Conservation (phyloP, 1,140 invertebrate species). For the Halictus rubicundus region DNA sequence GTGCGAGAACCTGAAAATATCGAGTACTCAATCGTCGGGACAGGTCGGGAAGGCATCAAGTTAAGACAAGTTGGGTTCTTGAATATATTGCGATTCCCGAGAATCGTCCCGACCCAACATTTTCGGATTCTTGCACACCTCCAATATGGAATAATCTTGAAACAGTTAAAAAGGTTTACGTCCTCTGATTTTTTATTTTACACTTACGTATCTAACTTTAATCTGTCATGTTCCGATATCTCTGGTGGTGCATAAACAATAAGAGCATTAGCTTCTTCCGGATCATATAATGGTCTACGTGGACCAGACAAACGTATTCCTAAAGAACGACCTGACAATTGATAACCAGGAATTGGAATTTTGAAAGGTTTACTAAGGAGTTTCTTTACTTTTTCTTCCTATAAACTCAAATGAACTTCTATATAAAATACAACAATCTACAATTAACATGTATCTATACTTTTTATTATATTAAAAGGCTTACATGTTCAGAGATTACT, state of each 20-base stretch:
- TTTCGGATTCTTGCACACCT: too few relatives aligned
- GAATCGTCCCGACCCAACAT: too few relatives aligned
- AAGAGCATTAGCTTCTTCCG: conserved; percentile 95
- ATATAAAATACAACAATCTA: background rate
- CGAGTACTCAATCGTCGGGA: too few relatives aligned
- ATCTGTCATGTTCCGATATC: conserved; percentile 90
- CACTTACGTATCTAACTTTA: conserved; percentile 87
- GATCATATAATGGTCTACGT: conserved; percentile 93
- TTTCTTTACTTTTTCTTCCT: conserved; percentile 90
- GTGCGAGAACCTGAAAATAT: too few relatives aligned
- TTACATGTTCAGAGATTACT: conserved; percentile 78
- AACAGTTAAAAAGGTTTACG: background rate
- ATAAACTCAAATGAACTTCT: conserved; percentile 59
- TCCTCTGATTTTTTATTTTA: background rate
- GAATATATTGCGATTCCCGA: too few relatives aligned
- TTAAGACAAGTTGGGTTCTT: conserved; percentile 7
- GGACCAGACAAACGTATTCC: conserved; percentile 87
- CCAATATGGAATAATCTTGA: too few relatives aligned
- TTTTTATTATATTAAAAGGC: conserved; percentile 37
- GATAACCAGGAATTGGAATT: conserved; percentile 96
- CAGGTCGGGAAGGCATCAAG: too few relatives aligned
- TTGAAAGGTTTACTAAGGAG: conserved; percentile 95
- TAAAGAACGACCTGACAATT: conserved; percentile 86
- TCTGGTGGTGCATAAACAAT: conserved; percentile 93
- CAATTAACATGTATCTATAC: background rate